Conservation (phyloP, 2,797 vertebrate genomes). For the Orestias chungarensis region DNA sequence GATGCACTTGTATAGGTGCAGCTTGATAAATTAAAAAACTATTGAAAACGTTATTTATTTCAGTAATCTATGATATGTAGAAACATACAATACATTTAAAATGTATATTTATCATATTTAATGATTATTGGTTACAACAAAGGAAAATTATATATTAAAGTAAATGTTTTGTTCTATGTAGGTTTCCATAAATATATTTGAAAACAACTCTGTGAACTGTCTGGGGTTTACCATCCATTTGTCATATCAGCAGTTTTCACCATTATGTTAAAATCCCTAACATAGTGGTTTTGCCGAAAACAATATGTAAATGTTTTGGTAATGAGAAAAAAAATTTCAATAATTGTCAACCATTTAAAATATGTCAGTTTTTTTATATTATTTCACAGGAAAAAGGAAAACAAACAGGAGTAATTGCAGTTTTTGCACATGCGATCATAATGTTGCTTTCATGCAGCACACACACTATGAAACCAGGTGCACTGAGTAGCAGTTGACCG, state of each 20-base stretch:
- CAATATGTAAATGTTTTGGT: background rate
- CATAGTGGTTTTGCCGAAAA: no score
- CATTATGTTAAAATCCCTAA: no score
- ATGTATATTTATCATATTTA: background rate
- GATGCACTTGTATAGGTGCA: background rate
- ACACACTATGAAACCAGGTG: slow-evolving; percentile 14
- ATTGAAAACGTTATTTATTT: background rate
- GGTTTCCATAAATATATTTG: no score
- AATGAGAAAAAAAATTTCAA: background rate
- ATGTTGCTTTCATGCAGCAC: slow-evolving; percentile 33
- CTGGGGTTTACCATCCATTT: no score
- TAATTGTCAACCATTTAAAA: background rate
- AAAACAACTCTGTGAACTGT: no score
- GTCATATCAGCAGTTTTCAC: no score
- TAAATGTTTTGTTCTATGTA: no score
- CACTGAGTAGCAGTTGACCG: slow-evolving; percentile 31
- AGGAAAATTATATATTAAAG: no score
- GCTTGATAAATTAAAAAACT: background rate
- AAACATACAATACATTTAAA: background rate
- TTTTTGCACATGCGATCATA: no score
- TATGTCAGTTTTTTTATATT: no score
- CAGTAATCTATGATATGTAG: background rate
- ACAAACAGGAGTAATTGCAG: no score
- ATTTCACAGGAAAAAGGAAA: no score
- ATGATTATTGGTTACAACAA: background rate